Percentiles rank a stretch among this genome's conserved stretches.
Conservation (phyloP, 2,113 vertebrate genomes). For the Alectura lathami region DNA sequence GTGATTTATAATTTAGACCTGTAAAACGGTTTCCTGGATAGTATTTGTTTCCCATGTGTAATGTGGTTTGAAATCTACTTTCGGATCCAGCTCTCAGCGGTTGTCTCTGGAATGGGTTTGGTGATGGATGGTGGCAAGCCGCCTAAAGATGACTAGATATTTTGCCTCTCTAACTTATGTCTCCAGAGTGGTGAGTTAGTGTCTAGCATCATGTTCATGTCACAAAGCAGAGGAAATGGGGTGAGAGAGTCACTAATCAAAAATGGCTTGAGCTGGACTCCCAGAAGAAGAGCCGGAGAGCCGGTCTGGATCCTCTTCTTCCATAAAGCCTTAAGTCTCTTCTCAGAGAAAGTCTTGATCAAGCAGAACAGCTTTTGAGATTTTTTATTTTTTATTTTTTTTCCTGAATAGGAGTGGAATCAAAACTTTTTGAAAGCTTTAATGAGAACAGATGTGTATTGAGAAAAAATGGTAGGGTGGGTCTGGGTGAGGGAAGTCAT, state of each 20-base stretch:
- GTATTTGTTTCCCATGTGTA: slow-evolving; percentile 25
- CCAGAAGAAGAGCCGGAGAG: neutral
- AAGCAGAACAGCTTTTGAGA: neutral
- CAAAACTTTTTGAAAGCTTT: neutral
- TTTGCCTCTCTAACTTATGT: neutral
- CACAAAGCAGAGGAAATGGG: neutral
- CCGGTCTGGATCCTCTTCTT: neutral
- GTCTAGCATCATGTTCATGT: slow-evolving; percentile 1
- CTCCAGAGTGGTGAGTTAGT: slow-evolving; percentile 3
- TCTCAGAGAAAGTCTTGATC: neutral
- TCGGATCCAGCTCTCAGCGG: slow-evolving; percentile 27
- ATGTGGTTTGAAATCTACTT: slow-evolving; percentile 27
- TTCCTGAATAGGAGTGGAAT: neutral
- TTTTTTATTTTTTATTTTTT: no score
- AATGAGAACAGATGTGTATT: neutral
- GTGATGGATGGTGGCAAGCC: neutral
- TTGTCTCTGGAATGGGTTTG: slow-evolving; percentile 19
- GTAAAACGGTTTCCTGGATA: slow-evolving; percentile 35
- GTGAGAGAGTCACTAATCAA: neutral
- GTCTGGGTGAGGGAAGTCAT: neutral
- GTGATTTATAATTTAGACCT: slow-evolving; percentile 37
- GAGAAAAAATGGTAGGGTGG: neutral
- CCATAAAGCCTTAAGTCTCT: neutral
- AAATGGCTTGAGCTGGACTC: neutral
- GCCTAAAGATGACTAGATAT: slow-evolving; percentile 18